A percentile compares a stretch with the other conserved stretches of the same genome.
These are phyloP conservation scores for Temnothorax rugatulus DNA, from an alignment of 2,888 invertebrate genomes.

Conservation along the genomic window DNA sequence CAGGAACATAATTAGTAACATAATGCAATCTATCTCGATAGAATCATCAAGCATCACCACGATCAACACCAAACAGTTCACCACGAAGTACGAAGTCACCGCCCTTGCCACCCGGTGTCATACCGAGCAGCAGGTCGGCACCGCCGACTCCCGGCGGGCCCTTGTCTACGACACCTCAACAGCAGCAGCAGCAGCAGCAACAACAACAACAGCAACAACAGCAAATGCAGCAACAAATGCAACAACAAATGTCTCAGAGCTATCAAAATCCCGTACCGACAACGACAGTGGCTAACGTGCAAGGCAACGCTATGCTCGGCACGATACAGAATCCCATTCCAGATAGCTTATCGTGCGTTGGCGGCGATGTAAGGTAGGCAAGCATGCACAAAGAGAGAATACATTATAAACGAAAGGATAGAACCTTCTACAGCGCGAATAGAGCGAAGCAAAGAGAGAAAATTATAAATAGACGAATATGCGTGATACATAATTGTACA, in stretches of 20 bases:
- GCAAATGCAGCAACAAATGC: conserved; percentile 72
- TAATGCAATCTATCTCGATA: conserved; percentile 78
- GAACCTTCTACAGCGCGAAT: conserved; percentile 32
- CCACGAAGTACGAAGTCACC: conserved; percentile 95
- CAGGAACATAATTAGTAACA: neutral
- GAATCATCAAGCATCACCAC: conserved; percentile 95
- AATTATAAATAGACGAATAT: conserved; percentile 23
- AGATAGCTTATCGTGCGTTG: conserved; percentile 88
- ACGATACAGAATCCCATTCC: conserved; percentile 84
- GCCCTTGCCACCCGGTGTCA: conserved; percentile 90
- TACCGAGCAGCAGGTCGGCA: conserved; percentile 86
- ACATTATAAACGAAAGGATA: conserved; percentile 50
- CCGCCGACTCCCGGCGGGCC: conserved; percentile 87
- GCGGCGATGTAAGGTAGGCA: conserved; percentile 88
- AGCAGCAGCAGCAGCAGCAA: conserved; percentile 79
- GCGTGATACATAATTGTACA: conserved; percentile 26
- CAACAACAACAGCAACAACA: conserved; percentile 78
- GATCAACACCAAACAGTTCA: conserved; percentile 95
- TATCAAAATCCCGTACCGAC: conserved; percentile 83
- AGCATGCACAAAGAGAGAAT: conserved; percentile 75
- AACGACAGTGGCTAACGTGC: conserved; percentile 80
- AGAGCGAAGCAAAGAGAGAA: conserved; percentile 28
- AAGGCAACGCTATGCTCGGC: conserved; percentile 81
- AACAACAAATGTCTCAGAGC: conserved; percentile 84
- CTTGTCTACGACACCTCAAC: conserved; percentile 78